phyloP scores from a whole-genome alignment of 1,140 invertebrate species.

The Penaeus indicus region DNA sequence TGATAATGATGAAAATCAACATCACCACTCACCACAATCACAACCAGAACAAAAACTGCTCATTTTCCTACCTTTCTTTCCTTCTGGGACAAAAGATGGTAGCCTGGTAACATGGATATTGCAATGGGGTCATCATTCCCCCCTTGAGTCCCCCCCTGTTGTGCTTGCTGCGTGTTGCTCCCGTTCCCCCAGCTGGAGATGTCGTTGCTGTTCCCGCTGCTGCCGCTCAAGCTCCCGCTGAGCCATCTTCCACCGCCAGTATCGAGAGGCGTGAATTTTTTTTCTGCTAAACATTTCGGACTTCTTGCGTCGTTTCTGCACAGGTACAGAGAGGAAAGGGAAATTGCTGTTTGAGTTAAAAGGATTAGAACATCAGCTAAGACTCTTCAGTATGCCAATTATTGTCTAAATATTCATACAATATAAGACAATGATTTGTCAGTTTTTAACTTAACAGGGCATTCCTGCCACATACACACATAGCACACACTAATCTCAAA shows the following conservation, averaged over 20 bases:
- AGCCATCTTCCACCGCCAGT: slow-evolving; percentile 67
- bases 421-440: too few relatives aligned
- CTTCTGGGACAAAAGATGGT: slow-evolving; percentile 60
- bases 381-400: background rate
- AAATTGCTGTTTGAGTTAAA: background rate
- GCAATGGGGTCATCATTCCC: slow-evolving; percentile 59
- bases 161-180: slow-evolving; percentile 51
- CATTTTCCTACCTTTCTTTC: slow-evolving; percentile 61
- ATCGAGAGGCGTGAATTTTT: slow-evolving; percentile 66
- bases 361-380: background rate
- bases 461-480: slow-evolving; percentile 56
- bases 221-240: slow-evolving; percentile 66
- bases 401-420: too few relatives aligned
- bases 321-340: background rate
- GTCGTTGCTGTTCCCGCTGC: slow-evolving; percentile 60
- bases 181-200: slow-evolving; percentile 43
- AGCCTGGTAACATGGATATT: slow-evolving; percentile 62
- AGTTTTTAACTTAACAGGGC: slow-evolving; percentile 5
- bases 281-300: slow-evolving; percentile 67
- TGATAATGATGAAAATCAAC: background rate
- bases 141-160: slow-evolving; percentile 51
- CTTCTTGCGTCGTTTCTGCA: slow-evolving; percentile 67
- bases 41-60: background rate
- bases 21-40: background rate
- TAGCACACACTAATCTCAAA: slow-evolving; percentile 49